Base-by-base conservation (phyloP, 2,888 invertebrate genomes). In the Andricus curvator region DNA sequence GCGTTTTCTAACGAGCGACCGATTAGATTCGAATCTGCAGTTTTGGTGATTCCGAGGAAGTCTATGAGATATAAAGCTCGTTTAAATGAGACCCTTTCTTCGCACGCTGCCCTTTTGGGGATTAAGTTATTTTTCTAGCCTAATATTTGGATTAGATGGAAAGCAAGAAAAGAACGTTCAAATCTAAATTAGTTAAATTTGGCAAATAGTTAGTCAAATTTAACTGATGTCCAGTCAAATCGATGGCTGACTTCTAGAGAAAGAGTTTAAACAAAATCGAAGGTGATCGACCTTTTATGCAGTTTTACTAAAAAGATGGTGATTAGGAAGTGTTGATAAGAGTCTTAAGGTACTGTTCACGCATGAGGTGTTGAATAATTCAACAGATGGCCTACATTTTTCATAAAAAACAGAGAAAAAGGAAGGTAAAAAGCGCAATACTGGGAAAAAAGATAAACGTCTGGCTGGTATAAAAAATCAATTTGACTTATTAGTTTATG, bases 1-100 rank as follows among this genome's bases (percentile, higher is more conserved):
- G 81, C 81, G 77, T 79, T 84, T 79, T 80, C 79, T 81, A 68
- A 48, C 79, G 80, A 81, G 65, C 64, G 37, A 78, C 65, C 81
- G 82, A 86, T 86, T 84, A 86, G 82, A 85, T 84, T 82, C 62
- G 80, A 68, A 79, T 79, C 74, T 78, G 78, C 80, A 84, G 67
- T 85, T 84, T 81, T 81, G 79, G 68, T 60, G 81, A 80, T 44
- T 74, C 65, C 62, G 41, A 64, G 79, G 56, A 68, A 78, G 77
- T 62, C 62, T 33, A 56, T 33, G 20, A 51, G 29, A 51, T 70
- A 51, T 70, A 70, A 48, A 51, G 29, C 13, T 22, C 15, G 22
- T 64, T 41, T 56, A 9, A n/a, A 29, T 9, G 60, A 51, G 60
- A 44, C n/a, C 78, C 48, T 25, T 77, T 62, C 17, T 64, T 77